Percentiles rank a stretch among this genome's conserved stretches.
phyloP scores from a whole-genome alignment of 2,113 vertebrate species.

The Hipposideros armiger region DNA sequence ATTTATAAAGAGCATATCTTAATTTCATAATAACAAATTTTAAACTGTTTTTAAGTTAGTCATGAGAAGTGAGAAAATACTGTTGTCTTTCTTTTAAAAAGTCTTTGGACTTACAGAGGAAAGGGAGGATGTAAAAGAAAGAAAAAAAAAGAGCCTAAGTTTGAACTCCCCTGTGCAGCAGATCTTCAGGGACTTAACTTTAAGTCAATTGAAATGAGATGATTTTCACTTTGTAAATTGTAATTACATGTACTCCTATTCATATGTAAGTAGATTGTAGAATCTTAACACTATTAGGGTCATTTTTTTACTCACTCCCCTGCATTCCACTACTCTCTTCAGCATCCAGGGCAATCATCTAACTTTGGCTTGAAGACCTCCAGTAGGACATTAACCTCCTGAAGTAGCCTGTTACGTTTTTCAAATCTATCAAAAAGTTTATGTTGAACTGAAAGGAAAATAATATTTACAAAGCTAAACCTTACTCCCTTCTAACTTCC shows the following conservation, averaged over 20 bases:
- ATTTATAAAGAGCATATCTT: neutral
- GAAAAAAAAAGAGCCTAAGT: neutral
- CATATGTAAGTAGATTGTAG: slow-evolving; percentile 18
- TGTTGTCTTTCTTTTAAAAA: neutral
- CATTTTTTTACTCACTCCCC: neutral
- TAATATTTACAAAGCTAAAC: neutral
- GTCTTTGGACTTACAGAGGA: neutral
- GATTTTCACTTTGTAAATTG: neutral
- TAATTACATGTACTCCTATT: neutral
- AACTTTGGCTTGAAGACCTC: neutral
- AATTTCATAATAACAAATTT: neutral
- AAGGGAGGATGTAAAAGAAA: neutral
- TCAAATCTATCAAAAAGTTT: neutral
- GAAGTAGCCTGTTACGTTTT: neutral
- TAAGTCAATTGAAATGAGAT: neutral
- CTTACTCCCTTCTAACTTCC: neutral
- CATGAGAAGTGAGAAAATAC: neutral
- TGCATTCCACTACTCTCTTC: neutral
- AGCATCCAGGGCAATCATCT: neutral
- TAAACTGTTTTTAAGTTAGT: slow-evolving; percentile 32
- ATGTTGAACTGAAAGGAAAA: neutral
- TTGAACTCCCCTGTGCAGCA: neutral
- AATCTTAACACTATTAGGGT: neutral
- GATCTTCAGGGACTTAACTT: neutral
- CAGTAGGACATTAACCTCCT: neutral